phyloP scores from a whole-genome alignment of 2,888 invertebrate genomes.

The Drosophila neonasuta region DNA sequence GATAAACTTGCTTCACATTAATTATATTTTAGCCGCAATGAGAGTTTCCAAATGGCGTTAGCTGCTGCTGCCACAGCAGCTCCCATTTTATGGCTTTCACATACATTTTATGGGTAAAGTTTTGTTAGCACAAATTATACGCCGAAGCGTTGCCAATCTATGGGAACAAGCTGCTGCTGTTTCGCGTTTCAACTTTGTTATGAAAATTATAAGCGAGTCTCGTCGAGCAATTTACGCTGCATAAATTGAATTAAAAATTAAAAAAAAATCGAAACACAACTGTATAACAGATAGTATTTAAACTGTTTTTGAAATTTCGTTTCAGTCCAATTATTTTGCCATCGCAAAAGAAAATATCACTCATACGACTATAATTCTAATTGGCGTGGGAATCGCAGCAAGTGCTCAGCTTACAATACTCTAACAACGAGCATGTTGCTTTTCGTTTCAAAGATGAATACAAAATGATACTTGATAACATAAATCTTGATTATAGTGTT shows the following conservation, averaged over 20 bases:
- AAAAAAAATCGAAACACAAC: background rate
- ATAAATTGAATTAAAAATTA: conserved; percentile 60
- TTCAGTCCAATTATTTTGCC: conserved; percentile 44
- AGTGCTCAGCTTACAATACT: conserved; percentile 32
- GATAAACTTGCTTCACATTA: conserved; percentile 63
- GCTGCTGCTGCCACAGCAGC: conserved; percentile 11
- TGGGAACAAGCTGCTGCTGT: conserved; percentile 33
- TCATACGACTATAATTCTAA: conserved; percentile 58
- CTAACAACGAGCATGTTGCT: background rate
- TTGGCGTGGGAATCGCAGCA: conserved; percentile 69
- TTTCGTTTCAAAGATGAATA: background rate
- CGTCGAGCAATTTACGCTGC: conserved; percentile 55
- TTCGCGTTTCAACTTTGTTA: conserved; percentile 36
- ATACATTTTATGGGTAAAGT: conserved; percentile 69
- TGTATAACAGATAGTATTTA: conserved; percentile 9
- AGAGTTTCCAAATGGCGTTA: conserved; percentile 30
- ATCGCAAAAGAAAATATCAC: conserved; percentile 35
- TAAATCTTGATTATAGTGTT: background rate
- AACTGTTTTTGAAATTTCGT: conserved; percentile 12
- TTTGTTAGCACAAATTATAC: conserved; percentile 58
- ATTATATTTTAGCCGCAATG: conserved; percentile 66
- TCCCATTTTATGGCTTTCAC: conserved; percentile 57
- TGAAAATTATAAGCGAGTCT: conserved; percentile 48
- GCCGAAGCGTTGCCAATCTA: conserved; percentile 41
- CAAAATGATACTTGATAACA: background rate